A percentile compares a stretch with the other conserved stretches of the same genome.
Evolutionary conservation across 2,797 vertebrate species (phyloP).

Genomic region (Sarcophilus harrisii): DNA sequence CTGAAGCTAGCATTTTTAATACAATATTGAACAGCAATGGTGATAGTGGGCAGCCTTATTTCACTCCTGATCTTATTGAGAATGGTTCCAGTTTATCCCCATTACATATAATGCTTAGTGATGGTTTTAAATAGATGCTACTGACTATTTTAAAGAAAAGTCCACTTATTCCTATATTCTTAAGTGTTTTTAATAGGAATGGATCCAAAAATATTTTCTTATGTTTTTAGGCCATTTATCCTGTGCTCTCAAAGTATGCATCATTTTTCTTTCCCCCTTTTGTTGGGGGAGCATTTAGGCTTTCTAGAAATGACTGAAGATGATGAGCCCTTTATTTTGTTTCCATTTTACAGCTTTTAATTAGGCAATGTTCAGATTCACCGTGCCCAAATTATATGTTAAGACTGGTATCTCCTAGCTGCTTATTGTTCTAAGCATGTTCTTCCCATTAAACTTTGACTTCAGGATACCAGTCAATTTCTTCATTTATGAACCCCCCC

Average conservation of each 20-base stretch:
- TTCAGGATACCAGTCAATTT: background rate
- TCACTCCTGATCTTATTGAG: no score
- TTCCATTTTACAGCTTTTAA: background rate
- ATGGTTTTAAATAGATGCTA: no score
- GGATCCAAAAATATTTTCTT: background rate
- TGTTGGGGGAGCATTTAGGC: background rate
- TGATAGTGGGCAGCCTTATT: no score
- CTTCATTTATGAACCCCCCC: background rate
- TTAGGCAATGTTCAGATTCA: background rate
- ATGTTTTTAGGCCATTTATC: background rate
- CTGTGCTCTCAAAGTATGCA: background rate
- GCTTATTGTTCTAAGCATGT: background rate
- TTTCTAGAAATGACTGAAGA: background rate
- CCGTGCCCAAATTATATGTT: background rate
- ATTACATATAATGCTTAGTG: no score
- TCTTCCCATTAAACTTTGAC: background rate
- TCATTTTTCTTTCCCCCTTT: background rate
- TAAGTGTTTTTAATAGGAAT: no score
- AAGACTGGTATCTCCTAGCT: background rate
- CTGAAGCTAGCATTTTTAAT: no score
- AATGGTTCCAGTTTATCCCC: no score
- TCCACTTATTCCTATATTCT: no score
- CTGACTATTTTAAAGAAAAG: no score
- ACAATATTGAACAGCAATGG: no score
- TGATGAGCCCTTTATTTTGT: background rate